Base-by-base conservation (phyloP, 2,888 invertebrate genomes). In the Cerceris ruficornis region DNA sequence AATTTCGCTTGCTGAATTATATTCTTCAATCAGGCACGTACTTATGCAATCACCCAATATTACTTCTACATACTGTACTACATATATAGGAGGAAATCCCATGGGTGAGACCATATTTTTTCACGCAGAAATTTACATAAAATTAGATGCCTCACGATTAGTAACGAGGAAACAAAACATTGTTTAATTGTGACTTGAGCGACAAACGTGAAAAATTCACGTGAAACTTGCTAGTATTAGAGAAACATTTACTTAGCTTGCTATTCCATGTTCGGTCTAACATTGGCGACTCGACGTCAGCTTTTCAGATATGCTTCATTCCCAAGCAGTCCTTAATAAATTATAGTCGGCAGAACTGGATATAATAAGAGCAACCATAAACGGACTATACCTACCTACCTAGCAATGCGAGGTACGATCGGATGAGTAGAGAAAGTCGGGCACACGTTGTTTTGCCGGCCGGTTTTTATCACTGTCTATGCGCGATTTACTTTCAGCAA, bases 261-360 rank as follows among this genome's bases (percentile, higher is more conserved):
- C 8, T 46, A 13, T 46, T 8, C 46, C 8, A 13, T 13, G 13
- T 5, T 15, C 65, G 50, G 39, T 7, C 55, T 14, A 14, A 13
- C 9, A 2, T 43, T 52, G 65, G 52, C 41, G 28, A 42, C 43
- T 17, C 46, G 60, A 70, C 43, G 50, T 66, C 72, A 67, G 14
- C 62, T 71, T 62, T 62, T 42, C 61, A 67, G 72, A 52, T 75
- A 62, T n/a, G 52, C 42, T 75, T 74, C 67, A 62, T 76, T 66
- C 67, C 57, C 46, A 52, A 14, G 69, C 69, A 41, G 54, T 66
- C 69, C 72, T 71, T 77, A 72, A 79, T 77, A 79, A 79, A 72
- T 77, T 69, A 75, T 71, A 65, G 57, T 52, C 60, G 50, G 55
- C 60, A 66, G 43, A 64, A 71, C 59, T 65, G 60, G 65, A 71